Evolutionary conservation across 2,888 invertebrate species (phyloP), one percentile per base, ranked within the genome.

Genomic region (Xanthia icteritia): DNA sequence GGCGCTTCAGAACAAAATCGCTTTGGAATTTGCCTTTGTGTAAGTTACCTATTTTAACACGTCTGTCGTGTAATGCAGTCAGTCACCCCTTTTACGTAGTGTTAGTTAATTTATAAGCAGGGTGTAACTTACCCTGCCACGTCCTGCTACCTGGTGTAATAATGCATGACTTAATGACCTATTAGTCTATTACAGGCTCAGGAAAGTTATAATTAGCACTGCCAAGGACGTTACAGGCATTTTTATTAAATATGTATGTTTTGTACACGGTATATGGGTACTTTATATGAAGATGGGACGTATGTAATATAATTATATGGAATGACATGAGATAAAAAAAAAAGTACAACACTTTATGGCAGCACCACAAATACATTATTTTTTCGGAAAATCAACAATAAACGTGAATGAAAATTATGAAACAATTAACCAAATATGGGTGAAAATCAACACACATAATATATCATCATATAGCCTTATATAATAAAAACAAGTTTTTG

Each of bases 101-200:
- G 48, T 61, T 36, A 48, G 31, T 69, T 48, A 61, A 83, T 66
- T 54, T 61, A 66, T 68, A 58, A 71, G 54, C 8, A 45, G 42
- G 17, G 36, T 39, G 39, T 56, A 42, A 66, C 11, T 61, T 65
- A 42, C 56, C 48, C 54, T 51, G 60, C 31, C 58, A 58, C 56
- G 64, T 60, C 39, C 73, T 74, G 64, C 48, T 68, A 84, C 68
- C 81, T 84, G 71, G 60, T 56, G 68, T 36, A 60, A 15, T 75
- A 77, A 77, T 74, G 77, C 54, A 80, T 79, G 80, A 74, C 74
- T 86, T 73, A 81, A 76, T 88, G 73, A 86, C 79, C 82, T 84
- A 77, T 51, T 73, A 67, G 61, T 76, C 74, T 74, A 69, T 56
- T 71, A 71, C 66, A 71, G 66, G 60, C 73, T 70, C 66, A 61